phyloP scores from a whole-genome alignment of 2,888 invertebrate genomes.

The Hofmannophila pseudospretella region DNA sequence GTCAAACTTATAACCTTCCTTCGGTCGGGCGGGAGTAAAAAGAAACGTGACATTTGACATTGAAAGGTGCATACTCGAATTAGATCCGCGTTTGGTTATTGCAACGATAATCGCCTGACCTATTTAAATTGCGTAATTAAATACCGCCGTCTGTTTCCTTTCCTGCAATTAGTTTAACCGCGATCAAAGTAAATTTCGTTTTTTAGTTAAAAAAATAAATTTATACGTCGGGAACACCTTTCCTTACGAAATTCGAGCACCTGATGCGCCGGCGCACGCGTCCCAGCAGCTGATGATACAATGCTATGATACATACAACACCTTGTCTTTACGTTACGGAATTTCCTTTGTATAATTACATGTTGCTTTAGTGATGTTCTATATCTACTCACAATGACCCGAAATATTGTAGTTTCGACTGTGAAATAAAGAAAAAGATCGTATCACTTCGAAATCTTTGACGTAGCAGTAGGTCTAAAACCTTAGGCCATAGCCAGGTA shows the following conservation, averaged over 20 bases:
- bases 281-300: constrained; percentile 49
- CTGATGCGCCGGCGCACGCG: constrained; percentile 39
- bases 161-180: constrained; percentile 55
- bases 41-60: constrained; percentile 32
- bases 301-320: constrained; percentile 39
- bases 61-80: constrained; percentile 40
- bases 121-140: constrained; percentile 61
- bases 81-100: constrained; percentile 51
- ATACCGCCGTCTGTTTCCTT: constrained; percentile 55
- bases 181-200: constrained; percentile 43
- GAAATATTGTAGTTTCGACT: too few relatives aligned
- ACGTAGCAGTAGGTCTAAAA: too few relatives aligned
- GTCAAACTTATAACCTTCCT: too few relatives aligned
- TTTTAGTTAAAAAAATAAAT: constrained; percentile 19
- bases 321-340: constrained; percentile 66
- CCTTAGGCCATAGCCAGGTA: too few relatives aligned
- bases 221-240: constrained; percentile 42
- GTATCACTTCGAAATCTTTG: too few relatives aligned
- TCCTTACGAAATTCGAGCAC: constrained; percentile 59
- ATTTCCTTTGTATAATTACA: constrained; percentile 58
- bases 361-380: constrained; percentile 5
- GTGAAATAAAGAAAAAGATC: too few relatives aligned
- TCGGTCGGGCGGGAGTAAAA: too few relatives aligned
- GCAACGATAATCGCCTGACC: constrained; percentile 54
- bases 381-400: too few relatives aligned